Evolutionary conservation across 2,113 vertebrate species (phyloP), one percentile per base, ranked within the genome.

Genomic region (Rhinolophus sinicus): DNA sequence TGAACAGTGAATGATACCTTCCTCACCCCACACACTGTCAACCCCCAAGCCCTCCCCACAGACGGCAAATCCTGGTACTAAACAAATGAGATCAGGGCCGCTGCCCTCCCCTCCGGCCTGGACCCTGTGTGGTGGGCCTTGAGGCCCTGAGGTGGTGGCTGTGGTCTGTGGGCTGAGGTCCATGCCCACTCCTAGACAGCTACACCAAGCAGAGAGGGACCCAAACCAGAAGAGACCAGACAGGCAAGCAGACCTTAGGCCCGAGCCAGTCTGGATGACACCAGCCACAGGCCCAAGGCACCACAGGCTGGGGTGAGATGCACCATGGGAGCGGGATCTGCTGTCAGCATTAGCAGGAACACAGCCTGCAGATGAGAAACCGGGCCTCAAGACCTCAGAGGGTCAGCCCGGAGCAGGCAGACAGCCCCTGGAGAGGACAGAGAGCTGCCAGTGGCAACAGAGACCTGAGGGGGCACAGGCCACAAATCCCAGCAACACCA

Each of bases 171-270:
- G 12, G 15, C 52, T 56, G 60, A 33, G 7, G 40, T 24, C 54
- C n/a, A 2, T 28, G 5, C 18, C 24, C 58, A 83, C 4, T 8
- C 19, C 2, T 2, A 65, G 88, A 40, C 28, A 64, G n/a, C n/a
- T 19, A 93, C 11, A 11, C 13, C 64, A 84, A 35, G n/a, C 22
- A 60, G 8, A 81, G 21, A 95, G 14, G 26, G 38, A 70, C n/a
- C 26, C n/a, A 77, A 22, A 52, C 15, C 38, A 1, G 0, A 81
- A n/a, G 22, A 33, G 33, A 8, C 11, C 40, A 0, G 3, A 8
- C 18, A 30, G 26, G 54, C 86, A 30, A 9, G 30, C 14, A 16
- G 33, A 72, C 19, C 50, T 18, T 3, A 11, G 15, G 22, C 47
- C 22, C 0, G 0, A 65, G 22, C 14, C 64, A 88, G 44, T 26